These are phyloP conservation scores for Cyrtorhinus lividipennis DNA, from an alignment of 1,140 invertebrate species.

Conservation along the genomic window DNA sequence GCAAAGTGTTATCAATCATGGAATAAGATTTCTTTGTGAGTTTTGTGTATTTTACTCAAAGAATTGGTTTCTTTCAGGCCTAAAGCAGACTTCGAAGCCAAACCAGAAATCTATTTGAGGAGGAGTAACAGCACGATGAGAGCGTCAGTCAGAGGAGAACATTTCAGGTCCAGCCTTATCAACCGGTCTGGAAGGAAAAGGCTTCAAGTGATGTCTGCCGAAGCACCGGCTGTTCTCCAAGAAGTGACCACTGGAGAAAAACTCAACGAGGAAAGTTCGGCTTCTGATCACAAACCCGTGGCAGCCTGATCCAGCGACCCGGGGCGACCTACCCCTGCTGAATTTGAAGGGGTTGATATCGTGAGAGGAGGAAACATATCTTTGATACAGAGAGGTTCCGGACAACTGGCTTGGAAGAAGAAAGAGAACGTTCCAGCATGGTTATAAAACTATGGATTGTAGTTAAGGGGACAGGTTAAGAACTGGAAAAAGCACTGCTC, in stretches of 20 bases:
- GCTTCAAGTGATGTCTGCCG: background rate
- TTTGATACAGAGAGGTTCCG: background rate
- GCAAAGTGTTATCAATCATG: background rate
- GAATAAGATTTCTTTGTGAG: too few relatives aligned
- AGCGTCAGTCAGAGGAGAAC: slow-evolving; percentile 46
- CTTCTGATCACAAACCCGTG: background rate
- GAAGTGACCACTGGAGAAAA: slow-evolving; percentile 1
- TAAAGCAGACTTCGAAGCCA: slow-evolving; percentile 13
- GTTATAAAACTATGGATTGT: background rate
- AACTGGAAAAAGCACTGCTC: too few relatives aligned
- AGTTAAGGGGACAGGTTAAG: too few relatives aligned
- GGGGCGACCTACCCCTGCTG: background rate
- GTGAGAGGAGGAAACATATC: slow-evolving; percentile 1
- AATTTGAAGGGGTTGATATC: background rate
- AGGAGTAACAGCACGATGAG: slow-evolving; percentile 33
- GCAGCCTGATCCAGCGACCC: background rate
- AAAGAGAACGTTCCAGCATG: background rate
- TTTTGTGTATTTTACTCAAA: too few relatives aligned
- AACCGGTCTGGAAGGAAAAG: slow-evolving; percentile 25
- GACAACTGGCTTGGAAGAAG: background rate
- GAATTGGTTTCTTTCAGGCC: background rate
- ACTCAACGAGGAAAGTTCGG: background rate
- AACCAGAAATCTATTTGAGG: slow-evolving; percentile 3
- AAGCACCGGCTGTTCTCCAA: background rate
- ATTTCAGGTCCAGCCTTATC: slow-evolving; percentile 46